Evolutionary conservation across 1,140 invertebrate species (phyloP), one percentile per base, ranked within the genome.

Genomic region (Caenorhabditis briggsae): DNA sequence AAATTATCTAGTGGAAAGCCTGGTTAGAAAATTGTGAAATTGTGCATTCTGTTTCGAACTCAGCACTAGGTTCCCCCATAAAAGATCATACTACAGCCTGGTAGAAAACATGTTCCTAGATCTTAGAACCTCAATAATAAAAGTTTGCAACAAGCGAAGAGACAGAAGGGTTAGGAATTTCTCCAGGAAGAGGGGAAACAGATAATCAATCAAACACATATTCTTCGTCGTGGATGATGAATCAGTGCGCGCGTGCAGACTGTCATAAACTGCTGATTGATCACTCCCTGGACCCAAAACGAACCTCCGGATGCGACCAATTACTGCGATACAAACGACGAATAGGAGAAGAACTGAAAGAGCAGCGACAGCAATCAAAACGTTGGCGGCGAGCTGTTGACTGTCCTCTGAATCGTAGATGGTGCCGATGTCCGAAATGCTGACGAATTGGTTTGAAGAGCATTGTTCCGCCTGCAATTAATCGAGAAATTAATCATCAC

Each of bases 281-380:
- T 78, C 50, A 46, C 64, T n/a, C 56, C 7, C 56, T 16, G 14
- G 20, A 8, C 70, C 70, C 70, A 78, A 70, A 78, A 78, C 70
- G 70, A 78, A 78, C 70, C 70, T 78, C 70, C 70, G 70, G 70
- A 78, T 78, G 70, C 70, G 70, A n/a, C 70, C 70, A 78, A 78
- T 78, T 78, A 78, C 70, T 78, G 70, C 70, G n/a, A 78, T 33
- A 53, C 70, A 78, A 50, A 78, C 70, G 20, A 78, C 20, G 23
- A 78, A 50, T 48, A 78, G n/a, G 5, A 78, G n/a, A 23, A 78
- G 46, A 48, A 78, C 70, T 78, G 70, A 78, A 78, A 78, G 70
- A 78, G 70, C 70, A 78, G 70, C 70, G 14, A 78, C n/a, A 11
- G 70, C 46, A 78, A 78, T 78, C 70, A 78, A 25, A 78, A 78